These are phyloP conservation scores for Siderastrea radians DNA, from an alignment of 92 coral and sea anemone species.

Conservation along the genomic window DNA sequence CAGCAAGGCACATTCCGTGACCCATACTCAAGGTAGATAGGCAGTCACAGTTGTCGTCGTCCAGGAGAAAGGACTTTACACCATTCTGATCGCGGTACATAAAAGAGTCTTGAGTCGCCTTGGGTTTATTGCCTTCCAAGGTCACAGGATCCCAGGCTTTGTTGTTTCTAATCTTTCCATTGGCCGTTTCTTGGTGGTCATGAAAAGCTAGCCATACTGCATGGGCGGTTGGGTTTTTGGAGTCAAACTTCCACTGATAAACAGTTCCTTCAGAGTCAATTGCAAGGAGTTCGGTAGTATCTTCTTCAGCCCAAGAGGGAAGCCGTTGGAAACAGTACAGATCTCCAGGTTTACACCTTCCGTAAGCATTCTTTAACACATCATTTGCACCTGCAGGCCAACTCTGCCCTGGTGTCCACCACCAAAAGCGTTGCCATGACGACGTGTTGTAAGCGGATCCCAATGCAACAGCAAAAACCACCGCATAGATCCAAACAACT, in stretches of 20 bases:
- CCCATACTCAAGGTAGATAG: constrained; percentile 83
- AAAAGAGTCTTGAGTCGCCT: constrained; percentile 80
- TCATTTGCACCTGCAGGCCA: constrained; percentile 79
- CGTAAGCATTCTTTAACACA: constrained; percentile 68
- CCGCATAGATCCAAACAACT: not conserved
- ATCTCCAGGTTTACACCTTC: constrained; percentile 52
- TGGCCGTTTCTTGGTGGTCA: constrained; percentile 71
- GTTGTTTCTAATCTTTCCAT: constrained; percentile 45
- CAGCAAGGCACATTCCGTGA: constrained; percentile 77
- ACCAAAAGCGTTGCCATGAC: constrained; percentile 84
- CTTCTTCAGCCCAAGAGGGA: constrained; percentile 74
- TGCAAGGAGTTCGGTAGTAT: constrained; percentile 75
- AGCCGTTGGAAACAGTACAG: constrained; percentile 75
- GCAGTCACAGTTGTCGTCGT: constrained; percentile 87
- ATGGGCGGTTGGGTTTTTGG: constrained; percentile 83
- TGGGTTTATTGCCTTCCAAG: constrained; percentile 67
- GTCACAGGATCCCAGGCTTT: constrained; percentile 71
- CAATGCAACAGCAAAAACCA: constrained; percentile 19
- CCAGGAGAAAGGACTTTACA: constrained; percentile 81
- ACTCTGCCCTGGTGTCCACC: constrained; percentile 70
- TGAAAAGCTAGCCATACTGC: constrained; percentile 85
- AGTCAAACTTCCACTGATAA: constrained; percentile 81
- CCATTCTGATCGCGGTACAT: constrained; percentile 88
- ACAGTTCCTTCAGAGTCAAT: constrained; percentile 79
- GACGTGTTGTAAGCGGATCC: constrained; percentile 42